Conservation (phyloP, 2,797 vertebrate genomes). For the Labeo calbasu region DNA sequence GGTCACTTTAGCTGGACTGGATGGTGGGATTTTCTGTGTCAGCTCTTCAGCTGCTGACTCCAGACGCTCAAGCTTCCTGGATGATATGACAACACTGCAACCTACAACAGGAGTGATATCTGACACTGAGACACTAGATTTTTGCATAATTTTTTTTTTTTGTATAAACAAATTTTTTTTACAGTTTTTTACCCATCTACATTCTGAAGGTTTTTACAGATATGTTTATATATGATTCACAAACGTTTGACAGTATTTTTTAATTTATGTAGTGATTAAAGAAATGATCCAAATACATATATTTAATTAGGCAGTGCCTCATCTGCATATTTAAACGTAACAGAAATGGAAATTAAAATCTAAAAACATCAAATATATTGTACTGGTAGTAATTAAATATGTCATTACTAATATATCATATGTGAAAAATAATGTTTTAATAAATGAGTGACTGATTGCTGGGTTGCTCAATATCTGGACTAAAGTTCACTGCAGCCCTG, state of each 20-base stretch:
- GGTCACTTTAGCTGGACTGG: conserved; percentile 75
- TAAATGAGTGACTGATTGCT: background rate
- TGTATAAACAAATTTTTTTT: background rate
- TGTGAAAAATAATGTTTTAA: background rate
- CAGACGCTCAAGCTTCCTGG: conserved; percentile 84
- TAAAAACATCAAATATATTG: background rate
- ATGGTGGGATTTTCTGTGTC: conserved; percentile 70
- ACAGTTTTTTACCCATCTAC: background rate
- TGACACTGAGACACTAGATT: background rate
- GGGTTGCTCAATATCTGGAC: conserved; percentile 29
- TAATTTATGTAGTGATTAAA: background rate
- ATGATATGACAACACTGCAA: conserved; percentile 92
- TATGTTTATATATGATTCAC: too few relatives aligned
- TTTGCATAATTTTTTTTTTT: background rate
- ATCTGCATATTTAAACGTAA: background rate
- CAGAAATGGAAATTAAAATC: background rate
- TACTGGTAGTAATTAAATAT: background rate
- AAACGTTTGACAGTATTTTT: background rate
- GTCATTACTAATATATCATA: background rate
- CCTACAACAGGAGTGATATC: conserved; percentile 71
- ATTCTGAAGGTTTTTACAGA: background rate
- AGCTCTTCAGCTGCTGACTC: conserved; percentile 82
- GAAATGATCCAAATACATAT: too few relatives aligned
- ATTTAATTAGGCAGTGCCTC: background rate
- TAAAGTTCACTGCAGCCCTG: conserved; percentile 13